Base-by-base conservation (phyloP, 1,140 invertebrate genomes). In the Notospermus geniculatus region DNA sequence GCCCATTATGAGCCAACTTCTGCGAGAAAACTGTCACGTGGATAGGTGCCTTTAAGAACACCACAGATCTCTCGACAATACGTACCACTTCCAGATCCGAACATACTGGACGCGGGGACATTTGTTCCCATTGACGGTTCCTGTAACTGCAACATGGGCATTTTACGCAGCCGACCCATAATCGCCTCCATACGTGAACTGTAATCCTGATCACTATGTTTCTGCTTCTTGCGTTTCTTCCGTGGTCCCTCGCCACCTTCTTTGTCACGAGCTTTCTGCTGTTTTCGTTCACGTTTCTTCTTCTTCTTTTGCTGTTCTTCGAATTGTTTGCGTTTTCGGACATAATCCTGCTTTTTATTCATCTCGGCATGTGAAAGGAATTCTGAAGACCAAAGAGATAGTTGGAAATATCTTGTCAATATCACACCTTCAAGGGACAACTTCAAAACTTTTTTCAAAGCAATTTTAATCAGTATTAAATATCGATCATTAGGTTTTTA, bases 111-210 rank as follows among this genome's bases (percentile, higher is more conserved):
- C 7, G 90, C 88, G 52, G 87, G 87, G 72, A 89, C 91, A 73
- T 92, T 93, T 53, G 88, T 88, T 54, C 88, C 87, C 13, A 97
- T 83, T 59, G 88, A 82, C 17, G 95, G 95, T 78, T 98, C 95
- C 63, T 91, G 86, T 45, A 97, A 90, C 63, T 88, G 86, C 82
- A 97, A 88, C 7, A 89, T 85, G 17, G 91, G 91, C 69, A 97
- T 84, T 61, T 88, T 87, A 29, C 91, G 84, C 39, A 97, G 78
- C 74, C 96, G 92, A 25, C 84, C 83, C 86, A 95, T 90, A 29
- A 96, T 83, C 71, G 88, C 89, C 70, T 95, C 93, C 66, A 94
- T 89, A 73, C 90, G 95, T 7, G 87, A 88, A 76, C 95, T 93
- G 78, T 93, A 92, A 80, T 95, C 92, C 82, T 95, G 93, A 70